A percentile compares a stretch with the other conserved stretches of the same genome.
phyloP scores from a whole-genome alignment of 2,797 vertebrate species.

The Pagetopsis macropterus region DNA sequence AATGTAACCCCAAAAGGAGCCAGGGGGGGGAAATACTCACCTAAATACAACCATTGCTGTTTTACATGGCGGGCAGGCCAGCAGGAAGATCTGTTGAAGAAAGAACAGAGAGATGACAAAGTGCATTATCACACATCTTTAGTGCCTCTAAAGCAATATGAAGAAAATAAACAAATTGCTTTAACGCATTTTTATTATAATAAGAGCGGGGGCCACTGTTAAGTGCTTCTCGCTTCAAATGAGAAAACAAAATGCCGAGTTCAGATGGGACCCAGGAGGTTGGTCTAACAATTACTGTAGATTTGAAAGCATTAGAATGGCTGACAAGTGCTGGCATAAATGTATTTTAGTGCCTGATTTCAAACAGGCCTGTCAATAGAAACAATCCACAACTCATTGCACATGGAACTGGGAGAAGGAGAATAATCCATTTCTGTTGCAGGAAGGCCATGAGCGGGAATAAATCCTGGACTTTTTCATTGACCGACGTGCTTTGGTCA shows the following conservation, averaged over 20 bases:
- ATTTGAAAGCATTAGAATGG: conserved; percentile 25
- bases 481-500: background rate
- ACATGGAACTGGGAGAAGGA: background rate
- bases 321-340: background rate
- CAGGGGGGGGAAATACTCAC: conserved; percentile 78
- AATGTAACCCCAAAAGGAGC: background rate
- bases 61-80: conserved; percentile 94
- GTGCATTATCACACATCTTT: conserved; percentile 25
- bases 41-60: conserved; percentile 92
- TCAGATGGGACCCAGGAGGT: conserved; percentile 10
- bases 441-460: background rate
- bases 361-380: background rate
- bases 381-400: background rate
- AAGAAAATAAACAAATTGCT: conserved; percentile 39
- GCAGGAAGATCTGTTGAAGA: conserved; percentile 93
- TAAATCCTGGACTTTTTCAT: background rate
- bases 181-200: conserved; percentile 38
- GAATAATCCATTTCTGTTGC: conserved; percentile 2
- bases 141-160: conserved; percentile 28
- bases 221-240: conserved; percentile 16
- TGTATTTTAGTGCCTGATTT: conserved; percentile 24
- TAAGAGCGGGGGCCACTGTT: conserved; percentile 29
- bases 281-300: conserved; percentile 9
- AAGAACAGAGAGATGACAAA: conserved; percentile 42
- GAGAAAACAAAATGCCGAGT: conserved; percentile 25